Evolutionary conservation across 2,888 invertebrate species (phyloP), one percentile per base, ranked within the genome.

Genomic region (Bimastos eiseni): DNA sequence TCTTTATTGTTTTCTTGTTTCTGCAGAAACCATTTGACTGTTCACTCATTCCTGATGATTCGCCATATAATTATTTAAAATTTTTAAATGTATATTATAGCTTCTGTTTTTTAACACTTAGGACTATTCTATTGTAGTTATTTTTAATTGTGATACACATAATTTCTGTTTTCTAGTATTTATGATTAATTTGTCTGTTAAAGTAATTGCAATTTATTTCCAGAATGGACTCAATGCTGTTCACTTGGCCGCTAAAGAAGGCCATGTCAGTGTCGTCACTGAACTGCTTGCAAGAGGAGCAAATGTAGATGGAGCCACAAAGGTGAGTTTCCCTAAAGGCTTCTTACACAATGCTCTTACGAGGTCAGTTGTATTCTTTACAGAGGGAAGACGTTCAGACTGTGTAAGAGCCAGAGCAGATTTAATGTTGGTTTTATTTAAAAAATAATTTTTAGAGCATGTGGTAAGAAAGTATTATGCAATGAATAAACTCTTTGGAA

Each of bases 211-310:
- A 70, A 70, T 70, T 70, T 70, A 8, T 70, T 90, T 91, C 13
- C 91, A 93, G 93, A 93, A 92, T 91, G 93, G 93, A 89, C 90
- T 93, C 86, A 99, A 99, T 0, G 99, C 99, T 1, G 96, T 99
- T 90, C 99, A 99, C 95, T 98, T 99, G 94, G 99, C 99, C 1
- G 97, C 98, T 0, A 97, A 99, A 41, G 96, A 99, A 91, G 99
- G 99, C 91, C 99, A 99, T 95, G 98, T 98, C 83, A 99, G 99
- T 95, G 99, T 99, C 94, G 99, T 99, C 0, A 98, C 98, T 96
- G 96, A 99, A 91, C 95, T 99, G 92, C 96, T 99, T 92, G 98
- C 99, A 94, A 98, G 99, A 93, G 98, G 98, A 70, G 99, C 99
- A 84, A 94, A 95, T 91, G 97, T 98, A 90, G 97, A 99, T 94